These are phyloP conservation scores for Melanogrammus aeglefinus DNA, from an alignment of 2,797 vertebrate genomes.

Conservation along the genomic window DNA sequence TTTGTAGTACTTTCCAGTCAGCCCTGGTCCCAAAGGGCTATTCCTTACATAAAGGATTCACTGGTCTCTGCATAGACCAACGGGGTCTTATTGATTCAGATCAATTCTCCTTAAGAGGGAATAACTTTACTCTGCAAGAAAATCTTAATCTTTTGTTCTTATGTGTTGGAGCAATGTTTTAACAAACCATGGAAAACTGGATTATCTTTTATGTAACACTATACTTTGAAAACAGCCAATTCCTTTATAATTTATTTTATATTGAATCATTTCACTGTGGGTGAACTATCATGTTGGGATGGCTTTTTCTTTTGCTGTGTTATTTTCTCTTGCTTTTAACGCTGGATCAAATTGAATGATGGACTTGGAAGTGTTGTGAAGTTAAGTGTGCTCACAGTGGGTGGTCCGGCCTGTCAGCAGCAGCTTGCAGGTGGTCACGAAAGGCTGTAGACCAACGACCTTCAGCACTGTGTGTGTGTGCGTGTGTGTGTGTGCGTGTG, in stretches of 20 bases:
- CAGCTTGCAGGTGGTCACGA: constrained; percentile 58
- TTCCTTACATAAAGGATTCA: background rate
- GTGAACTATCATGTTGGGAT: background rate
- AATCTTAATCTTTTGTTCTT: background rate
- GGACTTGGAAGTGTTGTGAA: background rate
- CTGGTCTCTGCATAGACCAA: background rate
- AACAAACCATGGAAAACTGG: background rate
- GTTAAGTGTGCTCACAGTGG: constrained; percentile 24
- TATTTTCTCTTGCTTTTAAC: background rate
- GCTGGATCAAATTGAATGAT: background rate
- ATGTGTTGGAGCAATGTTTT: background rate
- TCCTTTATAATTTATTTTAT: background rate
- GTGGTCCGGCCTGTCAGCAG: constrained; percentile 55
- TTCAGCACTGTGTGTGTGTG: constrained; percentile 15
- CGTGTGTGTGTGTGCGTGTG: constrained; percentile 9
- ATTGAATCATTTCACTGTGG: background rate
- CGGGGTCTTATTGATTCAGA: background rate
- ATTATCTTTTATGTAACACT: background rate
- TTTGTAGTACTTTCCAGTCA: background rate
- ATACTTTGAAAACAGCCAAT: background rate
- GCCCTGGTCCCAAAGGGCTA: background rate
- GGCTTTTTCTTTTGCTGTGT: background rate
- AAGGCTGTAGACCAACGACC: constrained; percentile 41
- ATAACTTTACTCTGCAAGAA: background rate
- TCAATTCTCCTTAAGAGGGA: background rate